Base-by-base conservation (phyloP, 2,797 vertebrate genomes). In the Rhinogobio ventralis region DNA sequence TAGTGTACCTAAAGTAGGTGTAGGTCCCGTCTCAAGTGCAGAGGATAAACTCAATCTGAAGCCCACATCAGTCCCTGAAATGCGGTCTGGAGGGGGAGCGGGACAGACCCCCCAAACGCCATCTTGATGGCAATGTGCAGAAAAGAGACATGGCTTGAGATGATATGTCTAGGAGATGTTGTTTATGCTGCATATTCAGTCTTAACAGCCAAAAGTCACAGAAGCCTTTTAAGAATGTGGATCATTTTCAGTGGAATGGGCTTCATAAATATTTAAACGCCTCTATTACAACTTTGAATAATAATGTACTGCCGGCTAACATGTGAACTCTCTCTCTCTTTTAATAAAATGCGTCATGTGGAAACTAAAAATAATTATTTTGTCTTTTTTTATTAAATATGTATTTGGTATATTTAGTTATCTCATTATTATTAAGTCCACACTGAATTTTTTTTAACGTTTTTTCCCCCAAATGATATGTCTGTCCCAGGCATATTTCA, bases 81-180 rank as follows among this genome's bases (percentile, higher is more conserved):
- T 55, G 36, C 71, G 17, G 25, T 75, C 86, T 62, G 83, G 84
- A 81, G 30, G 6, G 45, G 88, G 81, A 42, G 67, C 53, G 25
- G 66, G 64, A 66, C 75, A 82, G 30, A 80, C 86, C 28, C 79
- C 72, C 13, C 83, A 49, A 36, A 51, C 68, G 33, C 39, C 82
- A 73, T 87, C 85, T 66, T 89, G 84, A 88, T 86, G 68, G 10
- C 4, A n/a, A 42, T 60, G 33, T 60, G 19, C 66, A 53, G n/a
- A 62, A 62, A 28, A 62, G 11, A 25, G 71, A 62, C 33, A 25
- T 42, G 39, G 20, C 15, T 23, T 42, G 57, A 75, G 30, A 74
- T 42, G 1, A 36, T 51, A 23, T 23, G 62, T 30, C 15, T 15
- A 2, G 23, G n/a, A 46, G 19, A 67, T 39, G 33, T 53, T 66